Evolutionary conservation across 2,888 invertebrate genomes (phyloP).

Genomic region (Drosophila neotestacea): DNA sequence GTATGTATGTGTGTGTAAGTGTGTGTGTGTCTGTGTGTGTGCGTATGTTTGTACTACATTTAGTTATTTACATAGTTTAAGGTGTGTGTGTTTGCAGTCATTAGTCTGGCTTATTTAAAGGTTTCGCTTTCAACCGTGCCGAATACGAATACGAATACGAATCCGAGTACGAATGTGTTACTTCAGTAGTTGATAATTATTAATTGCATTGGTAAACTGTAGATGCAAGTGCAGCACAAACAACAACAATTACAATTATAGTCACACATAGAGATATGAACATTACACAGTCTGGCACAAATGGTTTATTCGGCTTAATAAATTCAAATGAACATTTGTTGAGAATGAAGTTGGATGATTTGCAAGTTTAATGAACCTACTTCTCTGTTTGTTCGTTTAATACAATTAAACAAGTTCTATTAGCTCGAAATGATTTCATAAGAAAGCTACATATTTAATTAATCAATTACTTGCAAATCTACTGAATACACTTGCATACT

Average conservation of each 20-base stretch:
- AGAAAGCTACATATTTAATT: no score
- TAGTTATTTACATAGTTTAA: neutral
- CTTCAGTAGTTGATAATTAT: constrained; percentile 19
- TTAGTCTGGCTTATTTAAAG: constrained; percentile 1
- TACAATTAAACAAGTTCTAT: neutral
- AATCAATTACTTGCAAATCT: no score
- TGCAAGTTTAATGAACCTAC: neutral
- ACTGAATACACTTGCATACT: no score
- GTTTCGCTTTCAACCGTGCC: neutral
- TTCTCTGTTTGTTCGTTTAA: neutral
- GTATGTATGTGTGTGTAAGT: neutral
- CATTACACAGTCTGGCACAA: neutral
- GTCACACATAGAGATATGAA: neutral
- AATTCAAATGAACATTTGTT: neutral
- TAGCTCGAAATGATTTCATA: no score
- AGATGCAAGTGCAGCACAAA: constrained; percentile 1
- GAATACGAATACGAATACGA: constrained; percentile 3
- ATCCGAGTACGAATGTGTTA: constrained; percentile 4
- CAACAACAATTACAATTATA: neutral
- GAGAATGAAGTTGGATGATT: neutral
- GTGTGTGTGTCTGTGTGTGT: neutral
- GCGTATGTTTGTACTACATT: neutral
- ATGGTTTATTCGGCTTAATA: constrained; percentile 1
- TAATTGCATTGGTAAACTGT: constrained; percentile 8
- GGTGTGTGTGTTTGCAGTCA: constrained; percentile 3